Conservation (phyloP, 2,797 vertebrate species). For the Chelidonichthys spinosus region DNA sequence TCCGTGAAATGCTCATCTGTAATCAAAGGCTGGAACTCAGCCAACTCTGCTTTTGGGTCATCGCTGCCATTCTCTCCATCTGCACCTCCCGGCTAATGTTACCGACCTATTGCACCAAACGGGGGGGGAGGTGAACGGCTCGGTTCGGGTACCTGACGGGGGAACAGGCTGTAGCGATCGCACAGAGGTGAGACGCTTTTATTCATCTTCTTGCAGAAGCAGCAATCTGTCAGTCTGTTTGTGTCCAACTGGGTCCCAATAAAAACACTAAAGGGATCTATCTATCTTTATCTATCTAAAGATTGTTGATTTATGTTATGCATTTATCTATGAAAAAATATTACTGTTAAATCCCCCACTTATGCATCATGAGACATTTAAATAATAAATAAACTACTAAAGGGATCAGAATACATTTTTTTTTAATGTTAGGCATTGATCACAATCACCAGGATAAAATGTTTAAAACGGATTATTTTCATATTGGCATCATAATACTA, state of each 20-base stretch:
- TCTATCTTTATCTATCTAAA: no score
- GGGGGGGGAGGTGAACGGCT: not conserved
- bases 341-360: not conserved
- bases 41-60: conserved; percentile 18
- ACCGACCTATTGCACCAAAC: conserved; percentile 16
- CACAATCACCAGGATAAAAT: no score
- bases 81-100: not conserved
- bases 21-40: conserved; percentile 36
- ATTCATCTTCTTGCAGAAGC: conserved; percentile 16
- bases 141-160: not conserved
- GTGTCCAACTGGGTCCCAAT: not conserved
- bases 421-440: no score
- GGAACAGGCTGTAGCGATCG: not conserved
- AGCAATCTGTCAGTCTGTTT: conserved; percentile 1
- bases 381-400: no score
- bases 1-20: not conserved
- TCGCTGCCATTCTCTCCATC: not conserved
- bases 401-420: no score
- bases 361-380: not conserved
- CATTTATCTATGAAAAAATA: not conserved
- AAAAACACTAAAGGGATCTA: no score
- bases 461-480: no score
- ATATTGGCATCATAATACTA: no score
- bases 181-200: conserved; percentile 1
- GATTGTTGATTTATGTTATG: not conserved